Conservation (phyloP, 2,113 vertebrate species). For the Archilochus colubris region DNA sequence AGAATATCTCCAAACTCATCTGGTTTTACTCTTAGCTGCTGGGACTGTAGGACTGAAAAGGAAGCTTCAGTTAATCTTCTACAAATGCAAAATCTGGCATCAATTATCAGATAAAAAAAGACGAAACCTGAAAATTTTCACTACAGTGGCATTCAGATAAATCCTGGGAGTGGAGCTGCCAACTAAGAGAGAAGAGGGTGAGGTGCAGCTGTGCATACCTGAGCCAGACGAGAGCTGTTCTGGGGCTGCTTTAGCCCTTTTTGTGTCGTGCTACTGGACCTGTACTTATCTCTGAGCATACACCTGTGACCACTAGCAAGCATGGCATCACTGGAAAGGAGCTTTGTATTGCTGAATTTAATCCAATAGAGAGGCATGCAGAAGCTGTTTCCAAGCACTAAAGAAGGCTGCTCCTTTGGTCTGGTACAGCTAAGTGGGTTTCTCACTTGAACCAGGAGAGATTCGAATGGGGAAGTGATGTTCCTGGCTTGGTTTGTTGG, state of each 20-base stretch:
- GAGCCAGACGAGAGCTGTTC: background rate
- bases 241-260: background rate
- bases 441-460: background rate
- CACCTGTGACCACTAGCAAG: background rate
- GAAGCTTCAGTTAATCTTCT: background rate
- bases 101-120: background rate
- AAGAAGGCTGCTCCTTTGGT: background rate
- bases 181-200: background rate
- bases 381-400: background rate
- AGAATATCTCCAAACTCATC: background rate
- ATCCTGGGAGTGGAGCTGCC: background rate
- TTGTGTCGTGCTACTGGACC: accelerated
- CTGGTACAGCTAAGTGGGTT: background rate
- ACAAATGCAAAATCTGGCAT: background rate
- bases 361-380: background rate
- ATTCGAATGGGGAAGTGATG: background rate
- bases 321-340: background rate
- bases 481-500: background rate
- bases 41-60: background rate
- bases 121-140: background rate
- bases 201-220: background rate
- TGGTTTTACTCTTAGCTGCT: background rate
- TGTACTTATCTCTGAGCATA: accelerated
- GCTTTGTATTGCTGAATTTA: background rate
- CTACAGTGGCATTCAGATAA: background rate